Evolutionary conservation across 2,888 invertebrate species (phyloP).

Genomic region (Trichopoda pennipes): DNA sequence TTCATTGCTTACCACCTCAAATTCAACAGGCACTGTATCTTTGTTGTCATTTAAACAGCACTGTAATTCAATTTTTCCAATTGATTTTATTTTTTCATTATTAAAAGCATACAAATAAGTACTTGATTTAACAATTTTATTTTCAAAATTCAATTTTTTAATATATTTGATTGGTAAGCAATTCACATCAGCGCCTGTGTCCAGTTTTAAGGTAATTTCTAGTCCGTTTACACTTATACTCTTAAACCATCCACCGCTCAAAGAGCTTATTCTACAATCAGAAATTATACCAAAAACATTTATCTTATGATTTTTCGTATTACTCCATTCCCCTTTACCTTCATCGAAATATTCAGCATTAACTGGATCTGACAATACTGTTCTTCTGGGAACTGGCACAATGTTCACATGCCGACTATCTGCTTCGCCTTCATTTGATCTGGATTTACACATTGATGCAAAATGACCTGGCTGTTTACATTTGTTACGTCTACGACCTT

Average conservation of each 20-base stretch:
- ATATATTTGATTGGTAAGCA: constrained; percentile 6
- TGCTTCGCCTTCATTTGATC: background rate
- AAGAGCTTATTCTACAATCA: constrained; percentile 26
- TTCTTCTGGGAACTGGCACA: background rate
- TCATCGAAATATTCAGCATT: background rate
- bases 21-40: background rate
- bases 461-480: background rate
- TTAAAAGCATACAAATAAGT: too few species aligned
- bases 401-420: background rate
- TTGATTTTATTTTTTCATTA: too few species aligned
- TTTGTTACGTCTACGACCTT: constrained; percentile 6
- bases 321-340: background rate
- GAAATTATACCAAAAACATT: constrained; percentile 10
- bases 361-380: background rate
- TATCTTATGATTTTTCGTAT: background rate
- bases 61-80: background rate
- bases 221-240: background rate
- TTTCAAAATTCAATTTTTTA: background rate
- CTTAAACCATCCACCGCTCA: constrained; percentile 12
- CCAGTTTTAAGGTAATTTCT: constrained; percentile 7
- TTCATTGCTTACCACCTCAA: constrained; percentile 7
- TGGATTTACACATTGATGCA: constrained; percentile 28
- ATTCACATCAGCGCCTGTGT: constrained; percentile 17
- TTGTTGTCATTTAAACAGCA: background rate
- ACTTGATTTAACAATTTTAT: background rate